Evolutionary conservation across 2,113 vertebrate genomes (phyloP).

Genomic region (Eonycteris spelaea): DNA sequence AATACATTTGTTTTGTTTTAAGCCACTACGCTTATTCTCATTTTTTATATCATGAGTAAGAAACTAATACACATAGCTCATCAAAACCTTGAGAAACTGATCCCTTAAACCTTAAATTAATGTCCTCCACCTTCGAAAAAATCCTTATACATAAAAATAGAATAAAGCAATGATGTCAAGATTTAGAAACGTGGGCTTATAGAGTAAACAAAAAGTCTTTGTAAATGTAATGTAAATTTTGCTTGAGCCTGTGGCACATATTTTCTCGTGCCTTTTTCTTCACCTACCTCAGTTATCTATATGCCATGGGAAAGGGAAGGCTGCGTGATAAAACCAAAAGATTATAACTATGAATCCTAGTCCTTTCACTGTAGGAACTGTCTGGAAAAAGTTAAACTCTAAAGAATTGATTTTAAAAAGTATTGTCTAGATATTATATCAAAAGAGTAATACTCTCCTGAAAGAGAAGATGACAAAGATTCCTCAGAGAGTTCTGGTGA

Average conservation of each 20-base stretch:
- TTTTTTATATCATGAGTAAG: not conserved
- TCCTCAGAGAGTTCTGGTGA: not conserved
- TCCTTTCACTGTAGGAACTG: not conserved
- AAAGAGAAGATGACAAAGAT: not conserved
- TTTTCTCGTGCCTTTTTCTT: not conserved
- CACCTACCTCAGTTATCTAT: not conserved
- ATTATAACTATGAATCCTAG: not conserved
- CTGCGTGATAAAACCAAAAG: not conserved
- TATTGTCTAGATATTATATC: not conserved
- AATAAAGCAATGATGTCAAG: not conserved
- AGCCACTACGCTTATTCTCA: not conserved
- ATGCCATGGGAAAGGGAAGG: not conserved
- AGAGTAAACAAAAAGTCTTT: not conserved
- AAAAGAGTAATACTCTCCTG: too few species aligned
- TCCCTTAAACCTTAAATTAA: not conserved
- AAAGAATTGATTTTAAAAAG: not conserved
- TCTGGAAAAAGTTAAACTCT: not conserved
- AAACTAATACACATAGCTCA: not conserved
- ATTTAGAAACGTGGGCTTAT: not conserved
- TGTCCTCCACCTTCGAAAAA: not conserved
- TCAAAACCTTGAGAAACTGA: not conserved
- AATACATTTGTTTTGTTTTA: not conserved
- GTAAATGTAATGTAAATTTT: not conserved
- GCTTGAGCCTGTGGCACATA: not conserved
- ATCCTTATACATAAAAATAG: not conserved